Percentiles rank a stretch among this genome's conserved stretches.
These are phyloP conservation scores for Parotocinclus haroldoi DNA, from an alignment of 2,797 vertebrate genomes.

Conservation along the genomic window DNA sequence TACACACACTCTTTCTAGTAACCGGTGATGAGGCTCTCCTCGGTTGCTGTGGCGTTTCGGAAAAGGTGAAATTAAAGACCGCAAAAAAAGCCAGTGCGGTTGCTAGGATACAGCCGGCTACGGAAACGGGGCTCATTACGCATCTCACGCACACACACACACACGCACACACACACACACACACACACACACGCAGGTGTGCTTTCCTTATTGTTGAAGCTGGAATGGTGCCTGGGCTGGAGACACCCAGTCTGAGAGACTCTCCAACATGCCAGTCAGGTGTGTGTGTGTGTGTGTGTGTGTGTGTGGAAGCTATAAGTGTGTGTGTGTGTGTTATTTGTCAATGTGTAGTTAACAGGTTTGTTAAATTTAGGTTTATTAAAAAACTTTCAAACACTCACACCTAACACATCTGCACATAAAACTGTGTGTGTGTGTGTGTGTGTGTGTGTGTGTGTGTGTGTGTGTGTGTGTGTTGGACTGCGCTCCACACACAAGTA, in stretches of 20 bases:
- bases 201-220: constrained; percentile 59
- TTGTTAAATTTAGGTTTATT: no score
- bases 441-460: constrained; percentile 7
- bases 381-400: no score
- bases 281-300: constrained; percentile 48
- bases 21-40: constrained; percentile 17
- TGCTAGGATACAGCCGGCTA: constrained; percentile 48
- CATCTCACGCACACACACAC: constrained; percentile 17
- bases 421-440: constrained; percentile 13
- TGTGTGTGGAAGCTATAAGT: not conserved
- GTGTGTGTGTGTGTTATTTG: no score
- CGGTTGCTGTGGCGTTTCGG: constrained; percentile 17
- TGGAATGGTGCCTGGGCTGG: constrained; percentile 71
- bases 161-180: constrained; percentile 21
- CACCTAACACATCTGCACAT: no score
- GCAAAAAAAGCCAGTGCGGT: constrained; percentile 39
- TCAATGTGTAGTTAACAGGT: no score
- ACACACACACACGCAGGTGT: constrained; percentile 27
- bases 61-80: constrained; percentile 46
- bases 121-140: constrained; percentile 27
- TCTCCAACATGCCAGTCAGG: constrained; percentile 59
- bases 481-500: not conserved
- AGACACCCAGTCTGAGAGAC: constrained; percentile 67
- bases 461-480: constrained; percentile 18
- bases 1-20: not conserved